Percentiles rank a stretch among this genome's conserved stretches.
Evolutionary conservation across 2,797 vertebrate genomes (phyloP).

Genomic region (Semotilus atromaculatus): DNA sequence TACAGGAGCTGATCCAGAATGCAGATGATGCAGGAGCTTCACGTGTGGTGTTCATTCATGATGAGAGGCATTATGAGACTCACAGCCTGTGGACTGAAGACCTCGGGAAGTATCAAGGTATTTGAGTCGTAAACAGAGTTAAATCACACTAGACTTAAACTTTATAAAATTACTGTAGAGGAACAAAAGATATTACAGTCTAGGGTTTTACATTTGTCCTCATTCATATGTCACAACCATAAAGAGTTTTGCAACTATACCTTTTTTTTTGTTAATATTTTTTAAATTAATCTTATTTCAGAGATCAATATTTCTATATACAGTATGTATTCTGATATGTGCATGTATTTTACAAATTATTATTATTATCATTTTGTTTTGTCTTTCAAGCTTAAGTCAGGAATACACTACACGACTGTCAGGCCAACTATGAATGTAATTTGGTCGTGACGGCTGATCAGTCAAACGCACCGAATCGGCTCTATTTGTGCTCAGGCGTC

Average conservation of each 20-base stretch:
- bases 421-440: too few species aligned
- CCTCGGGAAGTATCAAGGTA: constrained; percentile 82
- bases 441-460: too few species aligned
- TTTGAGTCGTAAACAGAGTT: neutral
- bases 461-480: too few species aligned
- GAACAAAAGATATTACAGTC: neutral
- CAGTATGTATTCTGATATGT: too few species aligned
- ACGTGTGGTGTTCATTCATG: constrained; percentile 81
- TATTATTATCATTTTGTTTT: too few species aligned
- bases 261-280: too few species aligned
- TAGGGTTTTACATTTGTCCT: neutral
- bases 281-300: too few species aligned
- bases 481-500: too few species aligned
- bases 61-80: constrained; percentile 78
- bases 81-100: constrained; percentile 69
- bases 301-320: neutral
- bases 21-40: constrained; percentile 83
- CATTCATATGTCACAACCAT: neutral
- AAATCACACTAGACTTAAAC: neutral
- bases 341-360: too few species aligned
- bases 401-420: too few species aligned
- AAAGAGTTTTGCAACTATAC: neutral
- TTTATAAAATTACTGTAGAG: neutral
- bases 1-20: constrained; percentile 88
- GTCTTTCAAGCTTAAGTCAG: too few species aligned